Evolutionary conservation across 2,888 invertebrate species (phyloP), one percentile per base, ranked within the genome.

Genomic region (Eugnorisma glareosa): DNA sequence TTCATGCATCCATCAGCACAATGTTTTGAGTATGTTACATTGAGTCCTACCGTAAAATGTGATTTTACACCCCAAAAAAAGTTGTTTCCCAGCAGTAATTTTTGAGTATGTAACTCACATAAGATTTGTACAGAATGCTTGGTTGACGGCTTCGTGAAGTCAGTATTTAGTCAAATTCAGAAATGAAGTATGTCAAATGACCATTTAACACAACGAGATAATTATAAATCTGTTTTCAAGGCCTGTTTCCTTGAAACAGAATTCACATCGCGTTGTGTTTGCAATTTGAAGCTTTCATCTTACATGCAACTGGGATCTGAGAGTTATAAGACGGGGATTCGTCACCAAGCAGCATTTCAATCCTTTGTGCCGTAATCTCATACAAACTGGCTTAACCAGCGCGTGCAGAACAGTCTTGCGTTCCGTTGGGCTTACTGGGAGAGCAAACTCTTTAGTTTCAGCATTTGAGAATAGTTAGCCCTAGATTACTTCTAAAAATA

Each of bases 361-460:
- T 81, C 82, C 48, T 43, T 7, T 51, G 63, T 31, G 13, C 28
- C 11, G 40, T 63, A 51, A 68, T 77, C 70, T 64, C 43, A 48
- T 43, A 15, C 67, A 67, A 82, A 77, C 48, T 71, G 63, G 82
- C 54, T 82, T 67, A 76, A 37, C 28, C 43, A 37, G 40, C 28
- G 61, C 28, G n/a, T 63, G 67, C 77, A 6, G 40, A 40, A 61
- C 40, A 67, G 15, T 77, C 10, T 66, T 13, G 18, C 43, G 4
- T 35, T 21, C 40, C 15, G 28, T 37, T 59, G 35, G 7, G 10
- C n/a, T 43, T 54, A 6, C 31, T 54, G n/a, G 43, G 68, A 61
- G 13, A 61, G 8, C 7, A 37, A 66, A 40, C 31, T 40, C 28
- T 69, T 31, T 61, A 35, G 21, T n/a, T 31, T 1, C 1, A 2